Evolutionary conservation across 2,113 vertebrate species (phyloP).

Genomic region (Prietella phreatophila): DNA sequence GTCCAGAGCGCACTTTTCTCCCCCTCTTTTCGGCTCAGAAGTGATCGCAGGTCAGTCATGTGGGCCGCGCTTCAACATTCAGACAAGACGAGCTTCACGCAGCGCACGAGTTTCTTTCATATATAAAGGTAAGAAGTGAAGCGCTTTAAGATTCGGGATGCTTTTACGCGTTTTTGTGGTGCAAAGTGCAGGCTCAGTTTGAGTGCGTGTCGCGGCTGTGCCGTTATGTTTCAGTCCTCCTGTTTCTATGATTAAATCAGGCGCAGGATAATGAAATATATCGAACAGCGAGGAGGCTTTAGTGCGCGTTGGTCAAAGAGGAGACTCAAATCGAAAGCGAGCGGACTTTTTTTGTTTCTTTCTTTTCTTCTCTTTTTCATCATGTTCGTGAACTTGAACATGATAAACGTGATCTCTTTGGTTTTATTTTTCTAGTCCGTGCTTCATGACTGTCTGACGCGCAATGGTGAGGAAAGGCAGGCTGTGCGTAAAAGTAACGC

Average conservation of each 20-base stretch:
- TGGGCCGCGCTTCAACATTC: slow-evolving; percentile 95
- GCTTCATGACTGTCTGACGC: slow-evolving; percentile 10
- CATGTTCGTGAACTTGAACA: slow-evolving; percentile 74
- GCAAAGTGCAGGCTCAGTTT: slow-evolving; percentile 79
- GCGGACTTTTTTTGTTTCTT: slow-evolving; percentile 62
- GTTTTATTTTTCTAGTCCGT: not conserved
- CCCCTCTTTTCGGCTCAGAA: slow-evolving; percentile 69
- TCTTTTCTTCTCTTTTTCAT: not conserved
- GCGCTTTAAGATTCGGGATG: slow-evolving; percentile 62
- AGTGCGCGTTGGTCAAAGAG: slow-evolving; percentile 76
- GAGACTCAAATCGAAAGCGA: slow-evolving; percentile 69
- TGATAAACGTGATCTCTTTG: slow-evolving; percentile 39
- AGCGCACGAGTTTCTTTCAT: slow-evolving; percentile 62
- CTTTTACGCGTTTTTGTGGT: slow-evolving; percentile 50
- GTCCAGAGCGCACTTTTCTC: slow-evolving; percentile 86
- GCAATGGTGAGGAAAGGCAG: not conserved
- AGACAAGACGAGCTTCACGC: slow-evolving; percentile 81
- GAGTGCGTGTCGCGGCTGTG: slow-evolving; percentile 69
- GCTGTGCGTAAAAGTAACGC: slow-evolving; percentile 35
- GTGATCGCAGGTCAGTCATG: slow-evolving; percentile 85
- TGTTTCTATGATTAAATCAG: slow-evolving; percentile 80
- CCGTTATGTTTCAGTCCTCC: slow-evolving; percentile 76
- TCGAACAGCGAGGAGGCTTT: slow-evolving; percentile 80
- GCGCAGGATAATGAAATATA: slow-evolving; percentile 88
- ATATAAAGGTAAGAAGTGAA: slow-evolving; percentile 87